Base-by-base conservation (phyloP, 2,113 vertebrate species). In the Puntigrus tetrazona region DNA sequence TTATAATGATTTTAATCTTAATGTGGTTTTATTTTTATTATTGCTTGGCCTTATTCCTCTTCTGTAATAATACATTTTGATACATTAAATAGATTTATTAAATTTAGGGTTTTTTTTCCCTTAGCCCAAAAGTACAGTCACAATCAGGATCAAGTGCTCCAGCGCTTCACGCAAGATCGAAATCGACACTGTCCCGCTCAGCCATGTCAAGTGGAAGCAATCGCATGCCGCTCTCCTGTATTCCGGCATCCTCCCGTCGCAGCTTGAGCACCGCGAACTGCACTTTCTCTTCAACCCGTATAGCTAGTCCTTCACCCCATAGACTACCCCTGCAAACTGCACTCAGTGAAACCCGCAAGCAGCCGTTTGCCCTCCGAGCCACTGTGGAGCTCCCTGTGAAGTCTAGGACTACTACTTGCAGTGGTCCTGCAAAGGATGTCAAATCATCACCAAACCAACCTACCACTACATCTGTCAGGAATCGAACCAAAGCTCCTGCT, bases 241-340 rank as follows among this genome's bases (percentile, higher is more conserved):
- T 93, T 74, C 92, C 94, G 52, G 90, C 94, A 69, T 89, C 78
- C 9, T 79, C 94, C 63, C 89, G 93, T 20, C 95, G 95, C 90
- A 95, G 95, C 87, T 91, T 96, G 89, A 96, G 95, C 85, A 94
- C 95, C 67, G 95, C 95, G 81, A 94, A 95, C 18, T 91, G 93
- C 90, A 94, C 93, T 91, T 93, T 92, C 78, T 93, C 93, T 67
- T 88, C 94, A 1, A 85, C 91, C 88, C 91, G 96, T 82, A 96
- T 92, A 73, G 95, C 96, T 91, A 98, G 96, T 81, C 95, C 95
- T 63, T 98, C 97, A 13, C 96, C 97, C 10, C 95, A 96, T 78
- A 94, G 95, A 31, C 94, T 92, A 73, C 92, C 87, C 50, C 93
- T 94, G 88, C 89, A 89, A 4, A 89, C 94, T 11, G 90, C 89